Conservation (phyloP, 2,797 vertebrate species). For the Lemur catta region DNA sequence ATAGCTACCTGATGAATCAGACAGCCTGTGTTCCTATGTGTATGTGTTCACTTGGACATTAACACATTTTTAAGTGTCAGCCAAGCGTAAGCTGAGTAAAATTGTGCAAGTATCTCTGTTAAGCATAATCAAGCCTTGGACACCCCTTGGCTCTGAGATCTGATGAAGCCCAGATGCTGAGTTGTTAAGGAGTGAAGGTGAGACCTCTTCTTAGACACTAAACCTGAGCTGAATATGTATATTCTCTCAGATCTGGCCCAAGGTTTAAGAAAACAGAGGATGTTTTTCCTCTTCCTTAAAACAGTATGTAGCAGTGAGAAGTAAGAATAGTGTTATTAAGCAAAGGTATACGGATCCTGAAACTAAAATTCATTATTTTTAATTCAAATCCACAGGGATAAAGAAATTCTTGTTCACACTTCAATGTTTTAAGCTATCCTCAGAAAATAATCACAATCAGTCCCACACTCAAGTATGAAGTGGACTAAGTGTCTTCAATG, state of each 20-base stretch:
- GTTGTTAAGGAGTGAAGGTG: not conserved
- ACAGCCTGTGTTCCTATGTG: not conserved
- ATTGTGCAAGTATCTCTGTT: slow-evolving; percentile 11
- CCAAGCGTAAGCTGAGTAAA: slow-evolving; percentile 54
- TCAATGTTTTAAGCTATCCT: not conserved
- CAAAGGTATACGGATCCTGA: not conserved
- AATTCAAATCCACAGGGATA: not conserved
- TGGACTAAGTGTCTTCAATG: not conserved
- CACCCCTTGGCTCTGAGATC: not conserved
- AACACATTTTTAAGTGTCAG: slow-evolving; percentile 43
- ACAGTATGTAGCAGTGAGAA: not conserved
- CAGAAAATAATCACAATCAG: not conserved
- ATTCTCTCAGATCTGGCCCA: not conserved
- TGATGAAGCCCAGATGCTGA: slow-evolving; percentile 54
- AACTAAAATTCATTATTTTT: not conserved
- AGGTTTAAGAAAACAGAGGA: not conserved
- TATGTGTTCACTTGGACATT: slow-evolving; percentile 25
- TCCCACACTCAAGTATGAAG: not conserved
- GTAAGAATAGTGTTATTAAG: not conserved
- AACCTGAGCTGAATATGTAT: not conserved
- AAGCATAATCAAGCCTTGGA: not conserved
- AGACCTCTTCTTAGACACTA: not conserved
- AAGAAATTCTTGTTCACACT: not conserved
- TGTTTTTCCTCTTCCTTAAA: slow-evolving; percentile 29
- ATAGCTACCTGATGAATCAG: slow-evolving; percentile 45